A percentile compares a stretch with the other conserved stretches of the same genome.
Conservation (phyloP, 2,888 invertebrate genomes). For the Xylota segnis region DNA sequence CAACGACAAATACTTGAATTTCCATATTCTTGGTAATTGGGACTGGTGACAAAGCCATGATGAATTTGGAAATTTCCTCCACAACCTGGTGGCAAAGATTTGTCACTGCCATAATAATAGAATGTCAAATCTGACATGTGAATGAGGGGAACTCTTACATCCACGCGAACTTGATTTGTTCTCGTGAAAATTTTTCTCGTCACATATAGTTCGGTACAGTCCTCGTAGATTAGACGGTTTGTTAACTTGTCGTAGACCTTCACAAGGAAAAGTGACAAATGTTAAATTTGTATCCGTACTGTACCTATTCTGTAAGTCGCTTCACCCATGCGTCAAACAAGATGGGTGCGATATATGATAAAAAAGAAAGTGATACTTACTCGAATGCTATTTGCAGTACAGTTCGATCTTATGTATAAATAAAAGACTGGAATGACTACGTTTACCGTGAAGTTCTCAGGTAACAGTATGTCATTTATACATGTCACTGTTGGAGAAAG, state of each 20-base stretch:
- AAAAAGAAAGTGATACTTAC: slow-evolving; percentile 76
- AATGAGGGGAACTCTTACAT: neutral
- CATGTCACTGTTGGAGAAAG: slow-evolving; percentile 61
- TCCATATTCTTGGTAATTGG: slow-evolving; percentile 87
- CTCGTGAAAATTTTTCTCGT: slow-evolving; percentile 60
- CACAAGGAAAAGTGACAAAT: neutral
- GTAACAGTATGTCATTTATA: slow-evolving; percentile 87
- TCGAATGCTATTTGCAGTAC: slow-evolving; percentile 67
- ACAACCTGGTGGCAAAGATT: slow-evolving; percentile 79
- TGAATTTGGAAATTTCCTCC: slow-evolving; percentile 79
- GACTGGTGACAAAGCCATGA: slow-evolving; percentile 86
- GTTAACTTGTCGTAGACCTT: slow-evolving; percentile 79
- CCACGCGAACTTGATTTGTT: slow-evolving; percentile 79
- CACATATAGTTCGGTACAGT: slow-evolving; percentile 36
- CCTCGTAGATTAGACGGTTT: slow-evolving; percentile 77
- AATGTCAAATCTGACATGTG: fast-evolving
- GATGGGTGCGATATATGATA: neutral
- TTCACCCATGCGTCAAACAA: neutral
- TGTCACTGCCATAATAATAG: slow-evolving; percentile 78
- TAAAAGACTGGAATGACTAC: slow-evolving; percentile 87
- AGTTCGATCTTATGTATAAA: slow-evolving; percentile 78
- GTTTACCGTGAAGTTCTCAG: slow-evolving; percentile 88
- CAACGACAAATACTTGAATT: slow-evolving; percentile 87
- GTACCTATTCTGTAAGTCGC: neutral
- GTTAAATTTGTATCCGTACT: neutral